Conservation (phyloP, 2,113 vertebrate species). For the Coturnix japonica region DNA sequence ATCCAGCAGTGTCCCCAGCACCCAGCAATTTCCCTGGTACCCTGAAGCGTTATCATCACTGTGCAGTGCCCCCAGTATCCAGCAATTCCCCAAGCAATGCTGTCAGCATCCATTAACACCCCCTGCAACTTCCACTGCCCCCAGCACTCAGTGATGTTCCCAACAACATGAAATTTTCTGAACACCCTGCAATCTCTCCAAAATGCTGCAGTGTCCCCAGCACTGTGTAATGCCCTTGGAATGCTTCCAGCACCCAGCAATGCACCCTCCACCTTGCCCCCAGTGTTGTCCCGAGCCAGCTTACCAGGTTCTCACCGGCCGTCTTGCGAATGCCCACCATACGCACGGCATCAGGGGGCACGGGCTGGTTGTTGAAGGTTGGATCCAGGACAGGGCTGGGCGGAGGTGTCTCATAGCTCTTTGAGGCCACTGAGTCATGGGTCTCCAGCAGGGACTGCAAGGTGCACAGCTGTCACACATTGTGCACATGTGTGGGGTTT, state of each 20-base stretch:
- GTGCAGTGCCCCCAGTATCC: background rate
- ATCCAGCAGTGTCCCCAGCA: background rate
- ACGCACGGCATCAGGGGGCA: slow-evolving; percentile 92
- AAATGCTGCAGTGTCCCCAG: too few relatives aligned
- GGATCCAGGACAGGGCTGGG: slow-evolving; percentile 89
- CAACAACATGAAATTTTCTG: background rate
- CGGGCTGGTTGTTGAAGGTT: slow-evolving; percentile 88
- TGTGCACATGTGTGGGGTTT: background rate
- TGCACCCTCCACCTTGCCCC: too few relatives aligned
- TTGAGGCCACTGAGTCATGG: slow-evolving; percentile 94
- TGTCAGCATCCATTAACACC: too few relatives aligned
- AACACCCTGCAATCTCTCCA: background rate
- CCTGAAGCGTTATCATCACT: background rate
- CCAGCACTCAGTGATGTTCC: background rate
- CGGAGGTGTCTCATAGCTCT: slow-evolving; percentile 92
- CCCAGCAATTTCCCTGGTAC: background rate
- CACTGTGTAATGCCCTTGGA: background rate
- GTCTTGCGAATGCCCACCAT: slow-evolving; percentile 97
- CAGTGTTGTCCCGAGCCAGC: background rate
- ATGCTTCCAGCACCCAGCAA: too few relatives aligned
- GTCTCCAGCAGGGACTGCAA: slow-evolving; percentile 94
- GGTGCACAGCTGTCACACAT: rapidly evolving
- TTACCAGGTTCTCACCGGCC: slow-evolving; percentile 93
- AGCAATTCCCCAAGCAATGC: background rate
- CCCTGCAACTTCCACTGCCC: background rate